Evolutionary conservation across 1,140 invertebrate species (phyloP).

Genomic region (Alviniconcha marisindica): DNA sequence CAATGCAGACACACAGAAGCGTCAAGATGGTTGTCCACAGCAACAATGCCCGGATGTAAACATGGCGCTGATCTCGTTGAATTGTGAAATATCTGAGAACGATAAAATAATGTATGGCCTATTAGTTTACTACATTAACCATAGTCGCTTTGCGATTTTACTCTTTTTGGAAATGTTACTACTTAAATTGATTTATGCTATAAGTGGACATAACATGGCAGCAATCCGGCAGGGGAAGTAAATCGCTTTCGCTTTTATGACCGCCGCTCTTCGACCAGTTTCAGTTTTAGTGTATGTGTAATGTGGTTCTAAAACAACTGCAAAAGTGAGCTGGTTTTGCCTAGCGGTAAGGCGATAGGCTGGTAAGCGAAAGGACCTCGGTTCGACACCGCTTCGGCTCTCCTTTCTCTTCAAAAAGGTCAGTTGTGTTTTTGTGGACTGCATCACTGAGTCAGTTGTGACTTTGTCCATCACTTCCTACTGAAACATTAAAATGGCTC

Average conservation of each 20-base stretch:
- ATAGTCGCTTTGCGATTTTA: not conserved
- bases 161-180: not conserved
- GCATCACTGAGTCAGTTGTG: no score
- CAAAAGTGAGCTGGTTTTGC: no score
- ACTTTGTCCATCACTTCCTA: no score
- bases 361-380: no score
- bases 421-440: no score
- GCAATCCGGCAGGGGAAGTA: not conserved
- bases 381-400: no score
- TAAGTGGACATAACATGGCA: not conserved
- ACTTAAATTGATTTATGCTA: not conserved
- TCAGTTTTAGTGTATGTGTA: no score
- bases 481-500: no score
- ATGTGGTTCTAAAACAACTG: no score
- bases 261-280: no score
- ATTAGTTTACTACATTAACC: not conserved
- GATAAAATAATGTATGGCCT: not conserved
- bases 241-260: not conserved
- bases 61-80: not conserved
- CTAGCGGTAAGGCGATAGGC: no score
- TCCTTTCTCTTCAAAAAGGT: no score
- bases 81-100: not conserved
- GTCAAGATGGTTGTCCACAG: constrained; percentile 53
- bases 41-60: constrained; percentile 61
- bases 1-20: not conserved